Base-by-base conservation (phyloP, 2,888 invertebrate genomes). In the Eudemis profundana region DNA sequence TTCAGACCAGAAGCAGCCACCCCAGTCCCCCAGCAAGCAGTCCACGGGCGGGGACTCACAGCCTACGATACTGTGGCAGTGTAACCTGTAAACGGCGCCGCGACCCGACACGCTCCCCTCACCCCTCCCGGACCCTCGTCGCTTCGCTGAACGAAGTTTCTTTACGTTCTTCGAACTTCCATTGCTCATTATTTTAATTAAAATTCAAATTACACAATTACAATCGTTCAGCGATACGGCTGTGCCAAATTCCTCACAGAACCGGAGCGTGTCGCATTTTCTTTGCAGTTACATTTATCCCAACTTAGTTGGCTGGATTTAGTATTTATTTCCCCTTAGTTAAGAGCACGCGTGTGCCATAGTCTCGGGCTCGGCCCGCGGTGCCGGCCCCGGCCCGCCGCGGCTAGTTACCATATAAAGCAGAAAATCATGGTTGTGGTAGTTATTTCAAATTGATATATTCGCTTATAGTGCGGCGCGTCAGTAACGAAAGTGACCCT, bases 21-120 rank as follows among this genome's bases (percentile, higher is more conserved):
- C 91, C 94, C 94, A 94, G 93, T 95, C 95, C 94, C 95, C 95
- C 95, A 94, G 94, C 94, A 95, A 96, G 95, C 95, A 93, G 87
- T 86, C 90, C 91, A 90, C 88, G 89, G 93, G 92, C 90, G 95
- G 94, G 97, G 97, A 96, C 96, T 97, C 97, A 96, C 97, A 97
- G 96, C 97, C 96, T 97, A 97, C 97, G 97, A 97, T 97, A 97
- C 97, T 96, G 96, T 97, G 97, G 97, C 97, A 97, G 97, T 97
- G 97, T 97, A 97, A 97, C 94, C 95, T 97, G 95, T 97, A 96
- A 95, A 89, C 81, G 80, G 68, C 68, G 67, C 56, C 51, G 64
- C 72, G 72, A 71, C 68, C 72, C 75, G 75, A 68, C 75, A 75
- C 78, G 70, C 78, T 75, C 76, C 74, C 73, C 70, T 61, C 63